A percentile compares a stretch with the other conserved stretches of the same genome.
These are phyloP conservation scores for Camelus dromedarius DNA, from an alignment of 2,113 vertebrate genomes.

Conservation along the genomic window DNA sequence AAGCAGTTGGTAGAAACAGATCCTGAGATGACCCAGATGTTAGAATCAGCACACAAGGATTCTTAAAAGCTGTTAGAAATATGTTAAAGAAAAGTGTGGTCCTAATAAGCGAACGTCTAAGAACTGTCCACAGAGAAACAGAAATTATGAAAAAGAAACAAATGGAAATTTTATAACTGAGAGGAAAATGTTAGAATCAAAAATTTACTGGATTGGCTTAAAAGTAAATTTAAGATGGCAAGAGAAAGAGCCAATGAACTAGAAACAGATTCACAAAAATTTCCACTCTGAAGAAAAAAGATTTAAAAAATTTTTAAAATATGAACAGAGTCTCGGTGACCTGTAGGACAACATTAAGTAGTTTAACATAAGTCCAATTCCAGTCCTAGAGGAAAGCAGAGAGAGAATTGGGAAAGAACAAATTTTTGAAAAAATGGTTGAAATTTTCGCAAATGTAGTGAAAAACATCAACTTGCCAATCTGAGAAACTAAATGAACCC, in stretches of 20 bases:
- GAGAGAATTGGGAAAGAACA: background rate
- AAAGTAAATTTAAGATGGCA: background rate
- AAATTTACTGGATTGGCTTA: background rate
- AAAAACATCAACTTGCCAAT: background rate
- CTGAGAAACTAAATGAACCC: background rate
- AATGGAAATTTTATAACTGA: background rate
- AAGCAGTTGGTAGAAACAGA: background rate
- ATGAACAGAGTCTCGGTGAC: background rate
- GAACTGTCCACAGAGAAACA: slow-evolving; percentile 5
- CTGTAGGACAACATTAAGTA: background rate
- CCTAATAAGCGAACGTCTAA: background rate
- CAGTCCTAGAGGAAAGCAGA: background rate
- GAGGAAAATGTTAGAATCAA: slow-evolving; percentile 39
- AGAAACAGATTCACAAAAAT: background rate
- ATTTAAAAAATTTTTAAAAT: background rate
- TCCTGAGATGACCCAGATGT: background rate
- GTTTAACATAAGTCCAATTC: background rate
- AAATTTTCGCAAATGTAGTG: background rate
- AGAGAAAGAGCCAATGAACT: background rate
- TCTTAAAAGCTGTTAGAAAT: slow-evolving; percentile 25
- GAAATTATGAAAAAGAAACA: slow-evolving; percentile 8
- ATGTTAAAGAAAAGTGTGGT: slow-evolving; percentile 35
- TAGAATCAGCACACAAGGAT: background rate
- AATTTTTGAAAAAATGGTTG: background rate
- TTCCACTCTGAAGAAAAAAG: background rate